phyloP scores from a whole-genome alignment of 2,797 vertebrate species.

The Erpetoichthys calabaricus region DNA sequence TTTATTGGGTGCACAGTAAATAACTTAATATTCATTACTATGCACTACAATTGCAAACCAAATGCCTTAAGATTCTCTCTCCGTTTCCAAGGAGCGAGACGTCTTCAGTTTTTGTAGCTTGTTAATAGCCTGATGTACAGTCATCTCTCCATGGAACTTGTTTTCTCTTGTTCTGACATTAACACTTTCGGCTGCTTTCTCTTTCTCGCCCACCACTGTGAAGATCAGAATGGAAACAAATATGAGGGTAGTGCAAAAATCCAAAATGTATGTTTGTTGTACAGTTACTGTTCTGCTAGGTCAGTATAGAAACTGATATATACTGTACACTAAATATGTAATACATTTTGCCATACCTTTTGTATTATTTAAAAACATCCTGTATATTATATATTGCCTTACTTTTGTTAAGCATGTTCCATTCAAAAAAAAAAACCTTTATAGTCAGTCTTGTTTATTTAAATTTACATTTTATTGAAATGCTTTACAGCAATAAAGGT shows the following conservation, averaged over 20 bases:
- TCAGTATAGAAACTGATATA: too few relatives aligned
- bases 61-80: constrained; percentile 65
- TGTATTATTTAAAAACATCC: too few relatives aligned
- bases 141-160: constrained; percentile 77
- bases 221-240: constrained; percentile 18
- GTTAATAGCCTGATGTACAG: constrained; percentile 53
- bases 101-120: constrained; percentile 65
- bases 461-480: too few relatives aligned
- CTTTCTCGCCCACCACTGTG: constrained; percentile 91
- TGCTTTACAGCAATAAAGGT: too few relatives aligned
- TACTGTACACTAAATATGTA: too few relatives aligned
- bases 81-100: constrained; percentile 53
- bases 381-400: too few relatives aligned
- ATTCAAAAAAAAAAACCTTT: too few relatives aligned
- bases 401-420: too few relatives aligned
- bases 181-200: constrained; percentile 63
- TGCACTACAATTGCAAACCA: background rate
- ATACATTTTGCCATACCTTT: too few relatives aligned
- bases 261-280: background rate
- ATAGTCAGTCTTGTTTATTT: too few relatives aligned
- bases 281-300: too few relatives aligned
- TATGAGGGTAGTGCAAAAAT: background rate
- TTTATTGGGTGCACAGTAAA: too few relatives aligned
- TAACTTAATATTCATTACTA: background rate
- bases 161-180: constrained; percentile 88